Base-by-base conservation (phyloP, 2,113 vertebrate genomes). In the Anser cygnoides region DNA sequence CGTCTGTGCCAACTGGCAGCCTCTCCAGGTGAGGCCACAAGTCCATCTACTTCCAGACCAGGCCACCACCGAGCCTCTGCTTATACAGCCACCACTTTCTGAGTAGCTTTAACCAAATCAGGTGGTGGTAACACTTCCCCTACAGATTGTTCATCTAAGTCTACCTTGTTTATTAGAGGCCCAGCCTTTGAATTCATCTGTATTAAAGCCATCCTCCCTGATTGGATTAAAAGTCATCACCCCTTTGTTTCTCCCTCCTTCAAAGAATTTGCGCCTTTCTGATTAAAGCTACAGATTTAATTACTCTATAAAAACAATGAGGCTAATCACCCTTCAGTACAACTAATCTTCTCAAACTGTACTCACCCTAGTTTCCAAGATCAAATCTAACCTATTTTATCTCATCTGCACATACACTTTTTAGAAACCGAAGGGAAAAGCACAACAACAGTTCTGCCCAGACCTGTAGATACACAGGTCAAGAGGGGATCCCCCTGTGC, bases 231-330 rank as follows among this genome's bases (percentile, higher is more conserved):
- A 92, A 76, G 43, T n/a, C 33, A 54, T 67, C 6, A 3, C 20
- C 59, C 55, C 74, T 79, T 68, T 87, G 21, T 35, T 90, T 91
- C 50, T 75, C 13, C 39, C 63, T 86, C 70, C 84, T 71, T 92
- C 82, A 95, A 83, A 85, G 79, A 88, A 75, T 82, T 84, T 73
- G 39, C 67, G 85, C 26, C 41, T 59, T 87, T 65, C 46, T 87
- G 90, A 94, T 89, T 84, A 74, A 90, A 86, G 79, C 59, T 75
- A 52, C 31, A 52, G 21, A 79, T 52, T 62, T 74, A 78, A 91
- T 80, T 89, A 67, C 43, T 91, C 72, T 10, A 84, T 43, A 52
- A 82, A 92, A 94, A 82, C 21, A 83, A 79, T 59, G 25, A 91
- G 22, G 44, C 35, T 71, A 91, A 77, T 79, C 6, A 11, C 43